phyloP scores from a whole-genome alignment of 2,113 vertebrate genomes.

The Illadopsis cleaveri region DNA sequence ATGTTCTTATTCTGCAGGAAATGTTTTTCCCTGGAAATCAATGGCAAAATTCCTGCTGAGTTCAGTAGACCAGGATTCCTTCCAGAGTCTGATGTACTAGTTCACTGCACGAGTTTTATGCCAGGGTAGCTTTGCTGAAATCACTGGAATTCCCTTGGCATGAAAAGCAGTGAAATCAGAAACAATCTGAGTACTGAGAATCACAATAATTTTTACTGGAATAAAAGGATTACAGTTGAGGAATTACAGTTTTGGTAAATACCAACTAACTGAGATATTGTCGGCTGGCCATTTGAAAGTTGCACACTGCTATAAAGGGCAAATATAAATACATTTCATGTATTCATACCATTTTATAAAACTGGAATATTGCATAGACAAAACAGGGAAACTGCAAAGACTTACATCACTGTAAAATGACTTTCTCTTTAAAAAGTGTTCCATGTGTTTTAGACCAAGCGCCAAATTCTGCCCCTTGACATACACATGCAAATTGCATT shows the following conservation, averaged over 20 bases:
- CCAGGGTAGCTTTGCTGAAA: background rate
- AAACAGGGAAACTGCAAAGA: background rate
- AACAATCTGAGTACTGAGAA: background rate
- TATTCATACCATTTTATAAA: background rate
- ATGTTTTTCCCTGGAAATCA: background rate
- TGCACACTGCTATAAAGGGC: background rate
- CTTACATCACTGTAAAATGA: background rate
- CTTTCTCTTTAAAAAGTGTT: slow-evolving; percentile 5
- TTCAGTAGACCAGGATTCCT: background rate
- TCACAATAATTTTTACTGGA: background rate
- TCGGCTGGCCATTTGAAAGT: background rate
- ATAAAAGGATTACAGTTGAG: background rate
- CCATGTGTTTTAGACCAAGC: background rate
- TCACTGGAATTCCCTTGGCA: background rate
- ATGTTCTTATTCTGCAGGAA: background rate
- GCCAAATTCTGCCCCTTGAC: slow-evolving; percentile 23
- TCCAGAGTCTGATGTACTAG: background rate
- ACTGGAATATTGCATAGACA: background rate
- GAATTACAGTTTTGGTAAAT: background rate
- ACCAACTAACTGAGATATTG: background rate
- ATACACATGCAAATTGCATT: slow-evolving; percentile 20
- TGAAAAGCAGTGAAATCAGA: background rate
- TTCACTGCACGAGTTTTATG: background rate
- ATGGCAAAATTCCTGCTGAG: background rate
- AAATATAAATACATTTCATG: background rate